Evolutionary conservation across 2,888 invertebrate genomes (phyloP).

Genomic region (Drosophila borealis): DNA sequence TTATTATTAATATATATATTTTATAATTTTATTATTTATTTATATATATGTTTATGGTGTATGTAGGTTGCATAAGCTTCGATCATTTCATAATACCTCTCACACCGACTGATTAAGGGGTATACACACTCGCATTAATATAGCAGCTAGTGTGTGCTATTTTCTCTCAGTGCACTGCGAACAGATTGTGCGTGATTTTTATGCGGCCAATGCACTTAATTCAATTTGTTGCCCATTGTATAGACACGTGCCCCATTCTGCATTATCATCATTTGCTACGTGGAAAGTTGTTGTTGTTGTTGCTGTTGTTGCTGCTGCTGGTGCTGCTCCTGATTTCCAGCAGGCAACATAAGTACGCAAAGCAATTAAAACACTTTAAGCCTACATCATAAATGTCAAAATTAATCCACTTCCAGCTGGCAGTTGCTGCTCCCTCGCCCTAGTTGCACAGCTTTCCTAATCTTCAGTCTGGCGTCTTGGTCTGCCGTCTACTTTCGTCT

Average conservation of each 20-base stretch:
- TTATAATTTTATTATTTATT: too few species aligned
- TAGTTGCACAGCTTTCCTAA: constrained; percentile 26
- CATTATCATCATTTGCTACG: constrained; percentile 21
- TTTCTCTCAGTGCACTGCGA: constrained; percentile 24
- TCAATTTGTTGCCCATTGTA: constrained; percentile 50
- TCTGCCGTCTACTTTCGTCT: constrained; percentile 3
- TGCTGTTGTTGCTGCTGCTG: constrained; percentile 9
- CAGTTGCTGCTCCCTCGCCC: constrained; percentile 30
- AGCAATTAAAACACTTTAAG: constrained; percentile 75
- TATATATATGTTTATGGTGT: too few species aligned
- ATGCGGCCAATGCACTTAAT: constrained; percentile 67
- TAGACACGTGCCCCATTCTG: constrained; percentile 51
- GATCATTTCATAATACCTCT: not conserved
- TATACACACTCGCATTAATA: not conserved
- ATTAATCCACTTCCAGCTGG: constrained; percentile 75
- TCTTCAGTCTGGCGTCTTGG: constrained; percentile 17
- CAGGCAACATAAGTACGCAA: constrained; percentile 36
- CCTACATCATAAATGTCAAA: constrained; percentile 77
- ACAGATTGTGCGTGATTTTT: constrained; percentile 65
- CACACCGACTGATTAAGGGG: not conserved
- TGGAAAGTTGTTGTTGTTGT: constrained; percentile 5
- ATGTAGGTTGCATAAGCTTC: too few species aligned
- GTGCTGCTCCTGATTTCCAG: constrained; percentile 6
- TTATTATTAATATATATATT: too few species aligned
- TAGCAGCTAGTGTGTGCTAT: not conserved